phyloP scores from a whole-genome alignment of 2,888 invertebrate genomes.

The Eristalinus aeneus region DNA sequence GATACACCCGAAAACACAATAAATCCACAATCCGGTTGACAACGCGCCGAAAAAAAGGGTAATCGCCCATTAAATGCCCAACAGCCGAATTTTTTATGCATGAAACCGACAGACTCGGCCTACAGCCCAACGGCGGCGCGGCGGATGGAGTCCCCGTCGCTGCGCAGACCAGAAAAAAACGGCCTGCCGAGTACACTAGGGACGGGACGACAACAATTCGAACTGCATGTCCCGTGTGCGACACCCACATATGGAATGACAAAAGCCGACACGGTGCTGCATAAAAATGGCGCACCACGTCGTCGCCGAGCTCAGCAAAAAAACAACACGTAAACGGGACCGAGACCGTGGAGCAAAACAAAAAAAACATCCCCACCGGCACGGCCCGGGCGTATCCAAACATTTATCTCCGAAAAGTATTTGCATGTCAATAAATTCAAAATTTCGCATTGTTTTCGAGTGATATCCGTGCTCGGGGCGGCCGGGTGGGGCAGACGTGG shows the following conservation, averaged over 20 bases:
- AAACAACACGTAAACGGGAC: constrained; percentile 7
- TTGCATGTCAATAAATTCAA: constrained; percentile 71
- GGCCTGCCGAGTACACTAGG: background rate
- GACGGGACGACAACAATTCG: constrained; percentile 10
- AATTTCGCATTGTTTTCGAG: constrained; percentile 54
- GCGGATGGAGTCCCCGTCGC: background rate
- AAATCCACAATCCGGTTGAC: constrained; percentile 54
- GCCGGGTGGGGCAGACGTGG: background rate
- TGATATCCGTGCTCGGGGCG: background rate
- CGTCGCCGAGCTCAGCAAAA: background rate
- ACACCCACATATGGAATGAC: constrained; percentile 69
- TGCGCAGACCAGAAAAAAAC: constrained; percentile 20
- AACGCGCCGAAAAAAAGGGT: constrained; percentile 30
- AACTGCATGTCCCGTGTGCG: constrained; percentile 66
- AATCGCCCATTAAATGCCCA: constrained; percentile 55
- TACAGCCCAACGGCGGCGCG: background rate
- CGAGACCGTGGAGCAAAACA: constrained; percentile 2
- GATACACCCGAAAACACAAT: constrained; percentile 52
- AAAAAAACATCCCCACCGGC: constrained; percentile 12
- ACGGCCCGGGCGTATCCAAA: constrained; percentile 1
- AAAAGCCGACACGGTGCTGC: constrained; percentile 61
- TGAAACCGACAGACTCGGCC: constrained; percentile 42
- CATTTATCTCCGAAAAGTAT: constrained; percentile 50
- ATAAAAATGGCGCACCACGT: constrained; percentile 60
- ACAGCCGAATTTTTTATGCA: constrained; percentile 51